Evolutionary conservation across 92 coral and sea anemone species (phyloP), one percentile per base, ranked within the genome.

Genomic region (Nematostella vectensis): DNA sequence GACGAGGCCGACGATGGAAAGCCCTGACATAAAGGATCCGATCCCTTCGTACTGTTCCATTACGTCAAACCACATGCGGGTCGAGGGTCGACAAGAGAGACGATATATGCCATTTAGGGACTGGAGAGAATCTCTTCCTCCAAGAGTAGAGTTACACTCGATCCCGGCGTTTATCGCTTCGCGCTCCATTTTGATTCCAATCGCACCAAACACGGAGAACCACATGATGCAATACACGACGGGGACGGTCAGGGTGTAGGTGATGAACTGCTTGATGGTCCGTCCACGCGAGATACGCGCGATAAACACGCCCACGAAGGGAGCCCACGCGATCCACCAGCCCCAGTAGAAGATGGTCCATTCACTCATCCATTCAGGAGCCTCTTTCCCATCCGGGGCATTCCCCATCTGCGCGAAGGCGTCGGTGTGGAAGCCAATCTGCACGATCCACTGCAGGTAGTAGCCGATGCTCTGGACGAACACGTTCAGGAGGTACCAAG

Each of bases 291-390:
- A 88, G 42, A 88, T 85, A 49, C 71, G 82, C 49, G 96, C 96
- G 13, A 88, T 78, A 61, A 88, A 88, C 74, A 75, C 82, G 20
- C 96, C 96, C 17, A 88, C 96, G 63, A 88, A 83, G 25, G 96
- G 94, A 4, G 93, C 70, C 96, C 96, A 87, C 20, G 96, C 88
- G 42, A 87, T 87, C 96, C 96, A 87, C 96, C 96, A 87, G 3
- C 96, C 96, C 96, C 96, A 87, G 86, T 87, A 87, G 76, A 87
- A 87, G 47, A 87, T 82, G 42, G 96, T 87, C 96, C 96, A 87
- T 63, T 49, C 79, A 33, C 82, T 75, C 76, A 87, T 80, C 96
- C 96, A 87, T 22, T 36, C 29, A 10, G 77, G 67, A 12, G 76
- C 87, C 4, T 87, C 87, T 49, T 57, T 74, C 17, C 71, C 60